Base-by-base conservation (phyloP, 1,140 invertebrate species). In the Dysdera silvatica region DNA sequence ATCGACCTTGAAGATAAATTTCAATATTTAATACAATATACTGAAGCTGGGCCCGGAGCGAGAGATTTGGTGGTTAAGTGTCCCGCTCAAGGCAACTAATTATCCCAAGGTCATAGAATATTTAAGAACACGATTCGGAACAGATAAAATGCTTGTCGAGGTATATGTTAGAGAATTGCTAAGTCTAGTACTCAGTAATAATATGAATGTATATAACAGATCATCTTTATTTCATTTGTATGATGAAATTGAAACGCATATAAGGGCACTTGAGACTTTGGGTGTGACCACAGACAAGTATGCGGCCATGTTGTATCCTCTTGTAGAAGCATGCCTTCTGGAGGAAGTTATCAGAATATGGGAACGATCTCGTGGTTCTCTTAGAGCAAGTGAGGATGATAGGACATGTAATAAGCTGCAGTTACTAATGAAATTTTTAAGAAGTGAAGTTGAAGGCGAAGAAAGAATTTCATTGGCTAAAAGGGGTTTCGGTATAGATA, bases 181-280 rank as follows among this genome's bases (percentile, higher is more conserved):
- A 8, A 33, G 53, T 14, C 37, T 61, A 3, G 48, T 31, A 26
- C 18, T 52, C 24, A 16, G 16, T 14, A 12, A 29, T 28, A 35
- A 14, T 26, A 14, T 31, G 6, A 43, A 33, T 14, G 12, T 43
- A 2, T 20, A 26, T n/a, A 52, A 33, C 4, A 4, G 32, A 4
- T 31, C 49, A 24, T 24, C 0, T 41, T n/a, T n/a, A n/a, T n/a
- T n/a, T n/a, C n/a, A n/a, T n/a, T 2, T 61, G 20, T 53, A 57
- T 23, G 72, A 74, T 41, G 66, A 68, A 28, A 51, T 74, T 18
- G 66, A 72, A 40, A 35, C 69, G 12, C 69, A 74, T 10, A 52
- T 76, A n/a, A 43, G 68, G 31, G 63, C 69, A 0, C 52, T 75
- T 1, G 71, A 74, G n/a, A 64, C 71, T 1, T 43, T 75, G 0